Conservation (phyloP, 2,113 vertebrate genomes). For the Muscicapa adusta region DNA sequence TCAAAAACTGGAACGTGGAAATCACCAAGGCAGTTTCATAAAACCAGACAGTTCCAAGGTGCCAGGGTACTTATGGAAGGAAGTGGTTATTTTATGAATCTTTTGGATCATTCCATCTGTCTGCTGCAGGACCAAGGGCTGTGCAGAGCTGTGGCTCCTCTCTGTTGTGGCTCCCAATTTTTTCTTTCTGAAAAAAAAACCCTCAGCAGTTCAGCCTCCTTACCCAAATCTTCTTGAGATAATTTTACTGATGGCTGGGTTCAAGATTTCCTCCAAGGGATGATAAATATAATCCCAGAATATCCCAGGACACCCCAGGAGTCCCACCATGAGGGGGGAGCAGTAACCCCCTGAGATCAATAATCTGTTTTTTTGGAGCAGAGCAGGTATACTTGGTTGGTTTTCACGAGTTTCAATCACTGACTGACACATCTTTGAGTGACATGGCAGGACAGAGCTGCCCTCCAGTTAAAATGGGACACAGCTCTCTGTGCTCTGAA, state of each 20-base stretch:
- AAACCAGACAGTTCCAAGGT: background rate
- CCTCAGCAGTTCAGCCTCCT: background rate
- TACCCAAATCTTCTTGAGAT: background rate
- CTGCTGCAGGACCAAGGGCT: background rate
- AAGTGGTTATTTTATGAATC: background rate
- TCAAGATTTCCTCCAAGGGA: background rate
- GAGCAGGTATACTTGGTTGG: background rate
- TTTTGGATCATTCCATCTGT: background rate
- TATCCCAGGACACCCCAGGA: background rate
- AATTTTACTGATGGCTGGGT: background rate
- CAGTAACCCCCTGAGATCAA: no score
- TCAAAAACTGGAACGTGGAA: rapidly evolving
- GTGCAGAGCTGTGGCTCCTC: background rate
- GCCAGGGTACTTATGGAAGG: background rate
- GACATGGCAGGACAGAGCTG: background rate
- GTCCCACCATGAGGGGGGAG: background rate
- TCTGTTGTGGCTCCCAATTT: background rate
- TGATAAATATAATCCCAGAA: background rate
- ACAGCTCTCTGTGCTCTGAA: background rate
- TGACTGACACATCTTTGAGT: background rate
- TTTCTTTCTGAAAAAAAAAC: background rate
- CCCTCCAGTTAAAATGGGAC: background rate
- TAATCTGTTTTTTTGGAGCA: background rate
- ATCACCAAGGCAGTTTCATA: rapidly evolving
- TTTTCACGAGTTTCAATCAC: rapidly evolving